phyloP scores from a whole-genome alignment of 2,113 vertebrate genomes.

The Thamnophis sirtalis region DNA sequence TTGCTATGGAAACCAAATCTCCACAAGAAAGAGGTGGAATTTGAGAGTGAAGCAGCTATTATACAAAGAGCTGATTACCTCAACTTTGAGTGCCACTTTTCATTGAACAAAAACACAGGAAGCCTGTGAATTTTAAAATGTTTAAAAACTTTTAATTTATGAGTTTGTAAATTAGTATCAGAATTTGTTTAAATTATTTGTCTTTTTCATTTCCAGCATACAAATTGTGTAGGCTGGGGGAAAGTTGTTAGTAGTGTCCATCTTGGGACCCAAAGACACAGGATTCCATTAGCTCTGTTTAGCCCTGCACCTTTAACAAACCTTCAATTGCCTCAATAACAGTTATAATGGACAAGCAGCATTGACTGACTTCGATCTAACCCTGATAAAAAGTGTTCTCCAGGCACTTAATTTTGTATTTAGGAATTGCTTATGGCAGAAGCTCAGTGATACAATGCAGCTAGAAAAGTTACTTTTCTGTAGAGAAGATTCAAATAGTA shows the following conservation, averaged over 20 bases:
- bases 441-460: not conserved
- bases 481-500: not conserved
- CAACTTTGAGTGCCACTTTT: not conserved
- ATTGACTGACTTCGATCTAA: not conserved
- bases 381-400: not conserved
- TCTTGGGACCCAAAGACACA: not conserved
- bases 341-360: not conserved
- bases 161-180: not conserved
- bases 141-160: not conserved
- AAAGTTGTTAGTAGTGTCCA: not conserved
- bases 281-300: not conserved
- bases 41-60: not conserved
- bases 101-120: not conserved
- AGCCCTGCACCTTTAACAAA: not conserved
- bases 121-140: not conserved
- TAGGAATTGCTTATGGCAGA: not conserved
- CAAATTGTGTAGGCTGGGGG: not conserved
- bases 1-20: not conserved
- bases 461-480: not conserved
- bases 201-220: not conserved
- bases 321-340: not conserved
- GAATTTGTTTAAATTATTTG: not conserved
- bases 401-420: not conserved
- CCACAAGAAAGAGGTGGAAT: conserved; percentile 9
- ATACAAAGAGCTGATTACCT: not conserved